Evolutionary conservation across 2,888 invertebrate species (phyloP), one percentile per base, ranked within the genome.

Genomic region (Sabatieria punctata): DNA sequence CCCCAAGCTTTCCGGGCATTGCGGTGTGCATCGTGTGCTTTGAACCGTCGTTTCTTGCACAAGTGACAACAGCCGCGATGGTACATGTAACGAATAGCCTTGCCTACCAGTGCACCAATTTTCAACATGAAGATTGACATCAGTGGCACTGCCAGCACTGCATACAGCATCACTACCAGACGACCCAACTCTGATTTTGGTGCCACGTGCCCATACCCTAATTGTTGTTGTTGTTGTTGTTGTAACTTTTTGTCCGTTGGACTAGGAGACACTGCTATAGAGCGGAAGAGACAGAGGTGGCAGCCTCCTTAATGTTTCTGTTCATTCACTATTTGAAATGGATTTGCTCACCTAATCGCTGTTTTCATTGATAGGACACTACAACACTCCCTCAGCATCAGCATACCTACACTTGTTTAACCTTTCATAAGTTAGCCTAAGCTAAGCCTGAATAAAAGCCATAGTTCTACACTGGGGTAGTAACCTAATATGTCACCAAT

Each of bases 161-260:
- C 2, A 38, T 49, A 49, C 4, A 49, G 11, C 13, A 49, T 36
- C 30, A 23, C 22, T 6, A 49, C 49, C 37, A 49, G 26, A 15
- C 42, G 45, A 13, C 49, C 49, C 13, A 37, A 19, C 25, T 49
- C 18, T 3, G 41, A 35, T 13, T n/a, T 22, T 4, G 49, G 49
- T 11, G 37, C 4, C n/a, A 49, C 33, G 45, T 49, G 49, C 1
- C 49, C 49, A 25, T 49, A 49, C 15, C 49, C 49, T 45, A 22
- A 43, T 8, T 11, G 30, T 15, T 30, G 30, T 15, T 11, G 30
- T 11, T 8, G 30, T n/a, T n/a, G n/a, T n/a, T n/a, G n/a, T n/a
- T n/a, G n/a, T n/a, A n/a, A n/a, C n/a, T n/a, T n/a, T n/a, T 11
- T 8, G 30, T 8, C 11, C 30, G 30, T 8, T 8, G 30, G 30